Evolutionary conservation across 2,888 invertebrate species (phyloP).

Genomic region (Erebia palarica): DNA sequence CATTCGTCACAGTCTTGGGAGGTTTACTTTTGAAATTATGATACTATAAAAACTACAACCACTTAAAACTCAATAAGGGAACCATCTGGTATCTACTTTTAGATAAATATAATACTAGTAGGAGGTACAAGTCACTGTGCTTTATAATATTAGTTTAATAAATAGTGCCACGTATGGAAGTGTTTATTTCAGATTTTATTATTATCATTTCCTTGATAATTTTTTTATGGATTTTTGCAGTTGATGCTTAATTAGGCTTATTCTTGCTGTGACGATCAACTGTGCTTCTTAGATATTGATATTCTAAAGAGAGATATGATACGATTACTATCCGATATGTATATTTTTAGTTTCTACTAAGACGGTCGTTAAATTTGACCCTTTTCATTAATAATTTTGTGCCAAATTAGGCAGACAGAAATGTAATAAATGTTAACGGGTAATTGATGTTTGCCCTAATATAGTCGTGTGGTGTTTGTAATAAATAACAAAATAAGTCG

Average conservation of each 20-base stretch:
- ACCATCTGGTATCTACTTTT: conserved; percentile 2
- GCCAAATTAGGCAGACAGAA: background rate
- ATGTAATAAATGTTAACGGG: conserved; percentile 11
- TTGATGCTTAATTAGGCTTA: too few relatives aligned
- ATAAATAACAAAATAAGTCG: conserved; percentile 26
- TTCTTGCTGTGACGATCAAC: too few relatives aligned
- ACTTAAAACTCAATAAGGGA: background rate
- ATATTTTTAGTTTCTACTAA: too few relatives aligned
- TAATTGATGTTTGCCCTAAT: conserved; percentile 23
- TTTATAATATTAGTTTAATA: background rate
- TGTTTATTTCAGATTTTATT: too few relatives aligned
- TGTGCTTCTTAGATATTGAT: too few relatives aligned
- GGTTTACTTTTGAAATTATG: conserved; percentile 1
- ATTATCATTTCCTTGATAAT: too few relatives aligned
- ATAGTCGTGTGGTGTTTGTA: conserved; percentile 13
- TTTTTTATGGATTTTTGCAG: too few relatives aligned
- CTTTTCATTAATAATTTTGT: too few relatives aligned
- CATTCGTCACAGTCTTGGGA: background rate
- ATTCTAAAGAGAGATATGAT: too few relatives aligned
- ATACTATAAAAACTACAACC: background rate
- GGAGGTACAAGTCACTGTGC: background rate
- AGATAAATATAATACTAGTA: conserved; percentile 6
- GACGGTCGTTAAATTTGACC: too few relatives aligned
- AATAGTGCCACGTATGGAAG: too few relatives aligned
- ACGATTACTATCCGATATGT: too few relatives aligned